Conservation (phyloP, 2,888 invertebrate genomes). For the Trilocha varians region DNA sequence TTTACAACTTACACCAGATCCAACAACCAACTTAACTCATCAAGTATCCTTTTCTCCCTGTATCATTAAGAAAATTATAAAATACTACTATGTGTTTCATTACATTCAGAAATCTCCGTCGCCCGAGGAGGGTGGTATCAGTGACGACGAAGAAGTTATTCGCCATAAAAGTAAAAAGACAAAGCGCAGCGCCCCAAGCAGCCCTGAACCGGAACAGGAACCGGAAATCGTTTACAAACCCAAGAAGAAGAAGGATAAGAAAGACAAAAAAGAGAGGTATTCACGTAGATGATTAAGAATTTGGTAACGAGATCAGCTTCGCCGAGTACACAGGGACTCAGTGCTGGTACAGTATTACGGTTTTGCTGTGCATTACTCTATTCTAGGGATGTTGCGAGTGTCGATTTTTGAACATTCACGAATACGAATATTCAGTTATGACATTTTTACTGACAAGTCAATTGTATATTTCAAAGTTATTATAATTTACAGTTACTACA, state of each 20-base stretch:
- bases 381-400: too few relatives aligned
- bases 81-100: too few relatives aligned
- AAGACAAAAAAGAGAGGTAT: slow-evolving; percentile 61
- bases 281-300: background rate
- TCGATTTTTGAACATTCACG: too few relatives aligned
- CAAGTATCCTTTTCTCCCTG: too few relatives aligned
- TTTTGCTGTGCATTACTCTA: too few relatives aligned
- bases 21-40: too few relatives aligned
- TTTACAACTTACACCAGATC: too few relatives aligned
- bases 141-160: slow-evolving; percentile 57
- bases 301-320: background rate
- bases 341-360: background rate
- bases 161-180: slow-evolving; percentile 53
- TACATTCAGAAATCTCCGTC: slow-evolving; percentile 43
- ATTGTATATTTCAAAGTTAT: too few relatives aligned
- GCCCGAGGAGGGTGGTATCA: slow-evolving; percentile 60
- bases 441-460: too few relatives aligned
- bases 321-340: background rate
- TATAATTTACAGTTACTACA: too few relatives aligned
- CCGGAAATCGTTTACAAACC: slow-evolving; percentile 43
- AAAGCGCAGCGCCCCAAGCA: slow-evolving; percentile 58
- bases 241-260: slow-evolving; percentile 68
- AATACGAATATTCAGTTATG: too few relatives aligned
- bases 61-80: too few relatives aligned
- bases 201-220: slow-evolving; percentile 39